phyloP scores from a whole-genome alignment of 2,888 invertebrate species.

The Dasysyrphus tricinctus region DNA sequence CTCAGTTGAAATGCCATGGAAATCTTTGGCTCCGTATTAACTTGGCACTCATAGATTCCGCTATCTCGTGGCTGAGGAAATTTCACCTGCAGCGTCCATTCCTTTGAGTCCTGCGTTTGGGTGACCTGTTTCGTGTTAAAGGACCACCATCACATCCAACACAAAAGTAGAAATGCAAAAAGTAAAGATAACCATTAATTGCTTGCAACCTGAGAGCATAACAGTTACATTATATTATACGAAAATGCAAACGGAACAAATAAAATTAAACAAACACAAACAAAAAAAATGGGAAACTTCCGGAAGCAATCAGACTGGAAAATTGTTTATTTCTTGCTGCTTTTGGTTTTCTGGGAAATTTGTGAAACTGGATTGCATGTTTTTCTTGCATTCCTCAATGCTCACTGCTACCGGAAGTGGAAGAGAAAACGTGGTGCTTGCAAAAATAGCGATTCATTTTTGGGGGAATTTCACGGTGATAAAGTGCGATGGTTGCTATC shows the following conservation, averaged over 20 bases:
- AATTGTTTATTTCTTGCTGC: constrained; percentile 48
- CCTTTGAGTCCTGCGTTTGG: constrained; percentile 89
- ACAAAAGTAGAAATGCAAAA: constrained; percentile 15
- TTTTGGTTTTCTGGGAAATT: constrained; percentile 12
- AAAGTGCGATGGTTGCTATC: not conserved
- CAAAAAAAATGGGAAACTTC: constrained; percentile 24
- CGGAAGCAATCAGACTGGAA: constrained; percentile 62
- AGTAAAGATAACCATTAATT: constrained; percentile 45
- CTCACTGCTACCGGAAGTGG: too few relatives aligned
- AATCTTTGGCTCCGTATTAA: constrained; percentile 93
- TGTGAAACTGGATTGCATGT: constrained; percentile 1
- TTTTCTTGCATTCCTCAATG: not conserved
- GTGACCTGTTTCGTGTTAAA: constrained; percentile 79
- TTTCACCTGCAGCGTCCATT: constrained; percentile 95
- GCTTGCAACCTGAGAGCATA: constrained; percentile 25
- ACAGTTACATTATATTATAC: constrained; percentile 16
- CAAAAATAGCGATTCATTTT: not conserved
- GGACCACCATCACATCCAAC: not conserved
- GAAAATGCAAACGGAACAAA: constrained; percentile 40
- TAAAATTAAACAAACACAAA: constrained; percentile 24
- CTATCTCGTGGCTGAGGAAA: constrained; percentile 93
- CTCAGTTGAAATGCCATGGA: constrained; percentile 93
- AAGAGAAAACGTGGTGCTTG: constrained; percentile 4
- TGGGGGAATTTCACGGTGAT: not conserved
- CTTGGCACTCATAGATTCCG: constrained; percentile 87